These are phyloP conservation scores for Laspeyria flexula DNA, from an alignment of 2,888 invertebrate species.

Conservation along the genomic window DNA sequence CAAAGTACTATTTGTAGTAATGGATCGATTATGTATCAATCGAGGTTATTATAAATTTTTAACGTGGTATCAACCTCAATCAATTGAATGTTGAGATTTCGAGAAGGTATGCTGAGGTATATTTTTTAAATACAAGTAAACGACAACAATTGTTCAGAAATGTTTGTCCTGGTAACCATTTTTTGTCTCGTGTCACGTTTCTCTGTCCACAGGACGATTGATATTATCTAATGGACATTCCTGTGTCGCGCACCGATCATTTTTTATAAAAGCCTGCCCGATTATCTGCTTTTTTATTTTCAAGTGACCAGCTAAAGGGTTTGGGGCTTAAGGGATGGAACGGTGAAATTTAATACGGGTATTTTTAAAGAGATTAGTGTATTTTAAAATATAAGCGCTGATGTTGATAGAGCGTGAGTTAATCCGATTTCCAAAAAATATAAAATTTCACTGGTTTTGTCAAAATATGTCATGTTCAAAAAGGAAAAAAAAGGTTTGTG, in stretches of 20 bases:
- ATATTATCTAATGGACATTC: slow-evolving; percentile 66
- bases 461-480: no score
- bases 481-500: no score
- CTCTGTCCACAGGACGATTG: slow-evolving; percentile 36
- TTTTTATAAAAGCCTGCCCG: slow-evolving; percentile 45
- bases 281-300: slow-evolving; percentile 21
- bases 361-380: background rate
- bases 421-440: no score
- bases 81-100: no score
- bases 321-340: background rate
- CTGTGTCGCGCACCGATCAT: slow-evolving; percentile 38
- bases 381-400: no score
- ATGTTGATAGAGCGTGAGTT: no score
- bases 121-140: background rate
- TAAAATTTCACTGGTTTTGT: no score
- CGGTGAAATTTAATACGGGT: slow-evolving; percentile 1
- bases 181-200: slow-evolving; percentile 46
- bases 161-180: slow-evolving; percentile 27
- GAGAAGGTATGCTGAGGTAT: no score
- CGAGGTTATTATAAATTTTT: no score
- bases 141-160: background rate
- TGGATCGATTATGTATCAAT: no score
- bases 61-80: no score
- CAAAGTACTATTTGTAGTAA: no score
- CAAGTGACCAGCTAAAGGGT: slow-evolving; percentile 13